These are phyloP conservation scores for Trichogramma dendrolimi DNA, from an alignment of 2,888 invertebrate species.

Conservation along the genomic window DNA sequence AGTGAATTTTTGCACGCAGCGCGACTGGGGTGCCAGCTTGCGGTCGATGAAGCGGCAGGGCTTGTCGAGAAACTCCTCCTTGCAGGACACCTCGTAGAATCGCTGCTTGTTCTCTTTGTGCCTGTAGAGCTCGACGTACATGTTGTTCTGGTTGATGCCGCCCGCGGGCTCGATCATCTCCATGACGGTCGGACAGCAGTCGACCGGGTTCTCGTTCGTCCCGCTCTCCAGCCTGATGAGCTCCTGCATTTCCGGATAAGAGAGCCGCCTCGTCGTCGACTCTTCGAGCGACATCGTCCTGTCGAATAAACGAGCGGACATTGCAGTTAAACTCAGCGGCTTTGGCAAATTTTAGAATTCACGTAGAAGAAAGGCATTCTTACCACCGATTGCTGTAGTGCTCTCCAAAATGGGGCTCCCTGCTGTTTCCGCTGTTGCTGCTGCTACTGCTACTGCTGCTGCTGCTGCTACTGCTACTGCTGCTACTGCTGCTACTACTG, in stretches of 20 bases:
- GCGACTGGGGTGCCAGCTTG: conserved; percentile 66
- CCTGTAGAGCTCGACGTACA: conserved; percentile 71
- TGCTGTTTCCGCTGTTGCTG: conserved; percentile 13
- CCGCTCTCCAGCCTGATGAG: conserved; percentile 59
- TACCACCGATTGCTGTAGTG: conserved; percentile 45
- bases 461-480: no score
- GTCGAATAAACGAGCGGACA: background rate
- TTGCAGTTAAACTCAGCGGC: background rate
- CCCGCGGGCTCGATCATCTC: conserved; percentile 75
- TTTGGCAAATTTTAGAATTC: background rate
- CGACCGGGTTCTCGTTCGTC: conserved; percentile 56
- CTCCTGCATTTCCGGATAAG: conserved; percentile 63
- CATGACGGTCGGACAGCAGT: conserved; percentile 77
- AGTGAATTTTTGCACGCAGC: conserved; percentile 78
- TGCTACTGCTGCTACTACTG: no score
- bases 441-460: no score
- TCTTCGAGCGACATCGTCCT: conserved; percentile 43
- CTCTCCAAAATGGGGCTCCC: conserved; percentile 46
- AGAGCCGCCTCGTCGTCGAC: conserved; percentile 57
- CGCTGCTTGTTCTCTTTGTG: conserved; percentile 66
- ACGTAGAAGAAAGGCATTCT: conserved; percentile 24
- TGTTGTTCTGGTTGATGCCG: conserved; percentile 69
- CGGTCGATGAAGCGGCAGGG: conserved; percentile 74
- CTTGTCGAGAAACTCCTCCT: conserved; percentile 63
- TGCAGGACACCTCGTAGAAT: conserved; percentile 78